Evolutionary conservation across 2,797 vertebrate species (phyloP).

Genomic region (Scolopax rusticola): DNA sequence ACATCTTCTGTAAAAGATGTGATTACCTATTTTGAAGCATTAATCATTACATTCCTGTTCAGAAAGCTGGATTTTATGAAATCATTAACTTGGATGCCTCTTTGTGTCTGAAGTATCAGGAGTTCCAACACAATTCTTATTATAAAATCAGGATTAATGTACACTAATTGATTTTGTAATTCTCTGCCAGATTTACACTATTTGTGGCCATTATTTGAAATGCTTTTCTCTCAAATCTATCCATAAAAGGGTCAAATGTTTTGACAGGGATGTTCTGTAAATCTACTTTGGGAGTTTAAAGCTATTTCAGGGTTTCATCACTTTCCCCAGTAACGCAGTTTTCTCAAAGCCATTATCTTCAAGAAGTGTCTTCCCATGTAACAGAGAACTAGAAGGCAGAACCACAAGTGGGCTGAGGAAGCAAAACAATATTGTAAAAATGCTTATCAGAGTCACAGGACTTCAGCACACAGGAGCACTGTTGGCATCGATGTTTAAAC

Average conservation of each 20-base stretch:
- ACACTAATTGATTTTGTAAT: neutral
- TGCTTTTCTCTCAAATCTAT: neutral
- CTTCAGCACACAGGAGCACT: neutral
- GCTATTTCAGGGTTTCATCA: neutral
- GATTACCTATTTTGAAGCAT: constrained; percentile 7
- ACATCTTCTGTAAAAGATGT: constrained; percentile 25
- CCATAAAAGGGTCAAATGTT: neutral
- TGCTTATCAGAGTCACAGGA: neutral
- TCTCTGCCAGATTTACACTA: neutral
- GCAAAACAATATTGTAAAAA: neutral
- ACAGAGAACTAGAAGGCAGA: neutral
- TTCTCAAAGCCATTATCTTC: neutral
- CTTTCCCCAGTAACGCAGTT: neutral
- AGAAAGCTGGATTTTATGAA: constrained; percentile 12
- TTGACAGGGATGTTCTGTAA: neutral
- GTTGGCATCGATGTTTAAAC: neutral
- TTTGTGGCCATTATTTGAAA: neutral
- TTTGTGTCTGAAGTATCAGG: neutral
- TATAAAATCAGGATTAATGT: neutral
- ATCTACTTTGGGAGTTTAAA: neutral
- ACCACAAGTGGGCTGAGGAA: neutral
- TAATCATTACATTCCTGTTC: constrained; percentile 31
- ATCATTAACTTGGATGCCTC: neutral
- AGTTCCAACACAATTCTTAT: neutral
- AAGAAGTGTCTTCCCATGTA: neutral